phyloP scores from a whole-genome alignment of 2,797 vertebrate species.

The Thalassophryne amazonica region DNA sequence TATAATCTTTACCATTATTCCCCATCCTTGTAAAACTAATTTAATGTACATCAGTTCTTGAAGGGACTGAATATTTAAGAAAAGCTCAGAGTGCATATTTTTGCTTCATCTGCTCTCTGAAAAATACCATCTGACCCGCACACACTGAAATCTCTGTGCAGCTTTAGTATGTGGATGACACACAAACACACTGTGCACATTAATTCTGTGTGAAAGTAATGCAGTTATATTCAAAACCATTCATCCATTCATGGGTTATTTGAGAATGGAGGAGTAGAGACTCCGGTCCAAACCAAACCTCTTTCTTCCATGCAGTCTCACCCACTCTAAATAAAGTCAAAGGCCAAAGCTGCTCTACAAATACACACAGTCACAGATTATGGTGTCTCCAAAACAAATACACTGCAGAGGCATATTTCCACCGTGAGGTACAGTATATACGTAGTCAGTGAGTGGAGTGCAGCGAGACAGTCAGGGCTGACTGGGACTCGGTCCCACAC shows the following conservation, averaged over 20 bases:
- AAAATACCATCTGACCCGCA: not conserved
- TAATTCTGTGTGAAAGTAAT: conserved; percentile 29
- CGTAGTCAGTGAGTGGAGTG: conserved; percentile 43
- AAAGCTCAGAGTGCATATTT: not conserved
- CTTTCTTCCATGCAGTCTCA: conserved; percentile 39
- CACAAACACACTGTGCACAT: conserved; percentile 8
- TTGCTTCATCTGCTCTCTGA: not conserved
- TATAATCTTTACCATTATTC: no score
- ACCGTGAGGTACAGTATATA: conserved; percentile 49
- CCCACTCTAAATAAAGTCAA: conserved; percentile 49
- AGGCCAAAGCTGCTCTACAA: conserved; percentile 37
- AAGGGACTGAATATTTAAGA: conserved; percentile 20
- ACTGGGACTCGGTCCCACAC: conserved; percentile 43
- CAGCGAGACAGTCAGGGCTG: conserved; percentile 37
- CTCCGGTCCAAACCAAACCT: conserved; percentile 35
- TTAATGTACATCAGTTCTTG: no score
- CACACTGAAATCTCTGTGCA: not conserved
- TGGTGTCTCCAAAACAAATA: conserved; percentile 67
- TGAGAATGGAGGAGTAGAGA: conserved; percentile 5
- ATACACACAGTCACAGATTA: conserved; percentile 51
- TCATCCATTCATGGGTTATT: conserved; percentile 10
- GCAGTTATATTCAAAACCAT: conserved; percentile 12
- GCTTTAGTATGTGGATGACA: not conserved
- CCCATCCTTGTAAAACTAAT: no score
- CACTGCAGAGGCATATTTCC: conserved; percentile 49